Conservation (phyloP, 2,888 invertebrate genomes). For the Hanleya hanleyi region DNA sequence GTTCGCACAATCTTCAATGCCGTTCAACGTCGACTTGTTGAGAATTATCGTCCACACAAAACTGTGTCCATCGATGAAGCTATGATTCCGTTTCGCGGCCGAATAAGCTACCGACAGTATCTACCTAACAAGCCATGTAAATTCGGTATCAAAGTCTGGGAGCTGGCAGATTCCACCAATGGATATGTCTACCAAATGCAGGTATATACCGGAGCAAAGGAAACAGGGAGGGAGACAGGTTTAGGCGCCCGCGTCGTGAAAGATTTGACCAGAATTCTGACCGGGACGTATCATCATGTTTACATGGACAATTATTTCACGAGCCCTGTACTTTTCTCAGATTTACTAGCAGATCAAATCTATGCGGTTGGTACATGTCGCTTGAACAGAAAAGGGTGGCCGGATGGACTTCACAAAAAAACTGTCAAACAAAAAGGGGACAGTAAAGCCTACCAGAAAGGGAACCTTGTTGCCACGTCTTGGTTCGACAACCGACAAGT, state of each 20-base stretch:
- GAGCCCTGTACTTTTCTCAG: neutral
- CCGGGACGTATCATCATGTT: neutral
- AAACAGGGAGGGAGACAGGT: neutral
- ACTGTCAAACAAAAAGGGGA: neutral
- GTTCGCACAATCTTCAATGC: neutral
- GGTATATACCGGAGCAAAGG: slow-evolving; percentile 9
- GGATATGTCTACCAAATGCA: slow-evolving; percentile 6
- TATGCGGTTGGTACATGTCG: neutral
- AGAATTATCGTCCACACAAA: too few species aligned
- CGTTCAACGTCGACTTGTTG: neutral
- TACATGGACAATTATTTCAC: slow-evolving; percentile 16
- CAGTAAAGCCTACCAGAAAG: neutral
- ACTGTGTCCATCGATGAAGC: slow-evolving; percentile 3
- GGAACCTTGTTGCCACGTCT: neutral
- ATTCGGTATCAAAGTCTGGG: slow-evolving; percentile 7
- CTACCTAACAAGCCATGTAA: slow-evolving; percentile 5
- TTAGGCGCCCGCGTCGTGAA: neutral
- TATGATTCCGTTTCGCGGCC: neutral
- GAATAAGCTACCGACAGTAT: neutral
- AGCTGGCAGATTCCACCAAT: neutral
- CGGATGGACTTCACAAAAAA: neutral
- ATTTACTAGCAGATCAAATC: neutral
- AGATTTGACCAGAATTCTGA: neutral
- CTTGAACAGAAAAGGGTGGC: neutral
- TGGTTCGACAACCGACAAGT: neutral